Conservation (phyloP, 2,888 invertebrate genomes). For the Tinea pellionella region DNA sequence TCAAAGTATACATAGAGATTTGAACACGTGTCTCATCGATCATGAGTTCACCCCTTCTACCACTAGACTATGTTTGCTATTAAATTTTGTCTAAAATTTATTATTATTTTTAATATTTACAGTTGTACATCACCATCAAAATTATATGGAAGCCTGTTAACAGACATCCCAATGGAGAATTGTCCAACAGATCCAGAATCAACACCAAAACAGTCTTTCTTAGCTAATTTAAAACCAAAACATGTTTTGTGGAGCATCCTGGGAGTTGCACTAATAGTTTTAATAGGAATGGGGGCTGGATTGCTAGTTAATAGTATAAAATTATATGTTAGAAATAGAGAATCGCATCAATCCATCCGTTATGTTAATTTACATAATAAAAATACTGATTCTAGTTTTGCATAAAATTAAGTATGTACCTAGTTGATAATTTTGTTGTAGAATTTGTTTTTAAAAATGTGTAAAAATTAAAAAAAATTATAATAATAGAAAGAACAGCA, state of each 20-base stretch:
- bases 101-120: slow-evolving; percentile 24
- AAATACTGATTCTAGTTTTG: slow-evolving; percentile 41
- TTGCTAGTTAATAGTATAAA: slow-evolving; percentile 45
- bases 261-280: slow-evolving; percentile 45
- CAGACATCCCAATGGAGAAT: slow-evolving; percentile 46
- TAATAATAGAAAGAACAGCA: neutral
- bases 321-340: slow-evolving; percentile 39
- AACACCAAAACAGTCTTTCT: slow-evolving; percentile 31
- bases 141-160: slow-evolving; percentile 46
- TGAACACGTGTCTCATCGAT: no score
- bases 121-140: slow-evolving; percentile 61
- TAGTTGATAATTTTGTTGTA: slow-evolving; percentile 15
- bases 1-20: no score
- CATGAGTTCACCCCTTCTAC: no score
- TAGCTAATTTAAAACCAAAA: slow-evolving; percentile 45
- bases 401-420: slow-evolving; percentile 25
- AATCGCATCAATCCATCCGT: slow-evolving; percentile 39
- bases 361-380: slow-evolving; percentile 38
- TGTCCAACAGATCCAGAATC: slow-evolving; percentile 49
- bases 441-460: slow-evolving; percentile 18
- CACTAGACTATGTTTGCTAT: no score
- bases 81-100: neutral
- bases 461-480: neutral
- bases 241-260: slow-evolving; percentile 58
- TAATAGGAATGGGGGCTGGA: slow-evolving; percentile 49